Conservation (phyloP, 2,888 invertebrate genomes). For the Tetheella fluctuosa region DNA sequence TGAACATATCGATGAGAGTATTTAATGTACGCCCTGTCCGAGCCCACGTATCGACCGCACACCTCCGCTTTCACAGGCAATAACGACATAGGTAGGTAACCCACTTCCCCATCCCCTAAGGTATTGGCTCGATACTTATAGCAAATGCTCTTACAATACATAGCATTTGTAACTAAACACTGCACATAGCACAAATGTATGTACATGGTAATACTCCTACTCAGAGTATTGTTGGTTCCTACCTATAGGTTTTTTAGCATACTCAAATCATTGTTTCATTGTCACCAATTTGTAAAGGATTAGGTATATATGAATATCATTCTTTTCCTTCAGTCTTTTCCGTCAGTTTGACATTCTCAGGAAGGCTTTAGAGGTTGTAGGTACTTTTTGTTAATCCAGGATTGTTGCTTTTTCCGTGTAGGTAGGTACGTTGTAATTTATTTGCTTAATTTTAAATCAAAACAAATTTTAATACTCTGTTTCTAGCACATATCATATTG, state of each 20-base stretch:
- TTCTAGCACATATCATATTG: neutral
- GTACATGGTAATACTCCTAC: too few species aligned
- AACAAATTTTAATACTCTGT: neutral
- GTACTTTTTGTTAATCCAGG: too few species aligned
- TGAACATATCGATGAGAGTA: slow-evolving; percentile 6
- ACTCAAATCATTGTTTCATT: too few species aligned
- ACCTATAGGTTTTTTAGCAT: too few species aligned
- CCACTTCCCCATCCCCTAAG: slow-evolving; percentile 17
- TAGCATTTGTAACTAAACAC: slow-evolving; percentile 10
- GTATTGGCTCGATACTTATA: slow-evolving; percentile 23
- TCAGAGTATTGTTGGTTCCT: too few species aligned
- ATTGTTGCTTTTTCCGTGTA: too few species aligned
- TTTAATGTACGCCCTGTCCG: slow-evolving; percentile 1
- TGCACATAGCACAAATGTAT: neutral
- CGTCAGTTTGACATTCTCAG: too few species aligned
- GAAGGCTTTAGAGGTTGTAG: too few species aligned
- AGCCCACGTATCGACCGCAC: slow-evolving; percentile 15
- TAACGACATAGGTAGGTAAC: neutral
- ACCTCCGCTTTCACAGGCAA: slow-evolving; percentile 26
- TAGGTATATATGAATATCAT: too few species aligned
- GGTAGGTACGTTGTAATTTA: too few species aligned
- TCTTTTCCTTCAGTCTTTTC: too few species aligned
- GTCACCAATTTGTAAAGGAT: too few species aligned
- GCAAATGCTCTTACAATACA: slow-evolving; percentile 24
- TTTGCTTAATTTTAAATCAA: neutral